phyloP scores from a whole-genome alignment of 1,140 invertebrate species.

The Phthorimaea operculella region DNA sequence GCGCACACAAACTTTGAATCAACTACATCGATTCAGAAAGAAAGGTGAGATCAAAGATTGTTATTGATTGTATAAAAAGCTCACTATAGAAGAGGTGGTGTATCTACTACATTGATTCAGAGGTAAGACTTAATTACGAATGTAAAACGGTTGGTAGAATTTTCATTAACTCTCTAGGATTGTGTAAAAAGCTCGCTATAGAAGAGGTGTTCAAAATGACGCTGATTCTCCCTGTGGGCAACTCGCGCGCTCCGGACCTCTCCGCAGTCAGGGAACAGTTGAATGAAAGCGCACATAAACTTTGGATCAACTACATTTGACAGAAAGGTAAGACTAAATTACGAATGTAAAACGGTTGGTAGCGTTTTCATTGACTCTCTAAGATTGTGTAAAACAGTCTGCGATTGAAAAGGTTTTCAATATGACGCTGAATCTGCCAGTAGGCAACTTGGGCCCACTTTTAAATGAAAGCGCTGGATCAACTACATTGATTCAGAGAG shows the following conservation, averaged over 20 bases:
- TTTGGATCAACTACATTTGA: slow-evolving; percentile 94
- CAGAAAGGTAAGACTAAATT: slow-evolving; percentile 78
- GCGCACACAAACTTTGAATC: slow-evolving; percentile 88
- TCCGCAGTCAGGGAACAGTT: slow-evolving; percentile 82
- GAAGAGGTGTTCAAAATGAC: slow-evolving; percentile 94
- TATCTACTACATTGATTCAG: no score
- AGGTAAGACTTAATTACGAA: no score
- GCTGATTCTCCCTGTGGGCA: slow-evolving; percentile 74
- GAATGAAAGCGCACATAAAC: slow-evolving; percentile 83
- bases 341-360: no score
- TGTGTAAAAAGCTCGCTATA: slow-evolving; percentile 94
- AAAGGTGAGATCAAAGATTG: no score
- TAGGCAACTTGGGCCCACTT: slow-evolving; percentile 80
- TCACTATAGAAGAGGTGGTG: slow-evolving; percentile 91
- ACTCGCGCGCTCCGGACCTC: slow-evolving; percentile 85
- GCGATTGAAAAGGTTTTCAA: slow-evolving; percentile 95
- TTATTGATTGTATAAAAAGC: slow-evolving; percentile 96
- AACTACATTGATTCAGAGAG: slow-evolving; percentile 91
- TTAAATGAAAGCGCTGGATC: slow-evolving; percentile 92
- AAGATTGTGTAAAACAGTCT: no score
- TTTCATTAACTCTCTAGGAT: no score
- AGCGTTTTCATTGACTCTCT: no score
- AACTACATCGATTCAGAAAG: slow-evolving; percentile 91
- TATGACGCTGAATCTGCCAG: slow-evolving; percentile 77
- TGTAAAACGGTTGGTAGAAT: no score